These are phyloP conservation scores for Nemapogon koenigi DNA, from an alignment of 2,888 invertebrate species.

Conservation along the genomic window DNA sequence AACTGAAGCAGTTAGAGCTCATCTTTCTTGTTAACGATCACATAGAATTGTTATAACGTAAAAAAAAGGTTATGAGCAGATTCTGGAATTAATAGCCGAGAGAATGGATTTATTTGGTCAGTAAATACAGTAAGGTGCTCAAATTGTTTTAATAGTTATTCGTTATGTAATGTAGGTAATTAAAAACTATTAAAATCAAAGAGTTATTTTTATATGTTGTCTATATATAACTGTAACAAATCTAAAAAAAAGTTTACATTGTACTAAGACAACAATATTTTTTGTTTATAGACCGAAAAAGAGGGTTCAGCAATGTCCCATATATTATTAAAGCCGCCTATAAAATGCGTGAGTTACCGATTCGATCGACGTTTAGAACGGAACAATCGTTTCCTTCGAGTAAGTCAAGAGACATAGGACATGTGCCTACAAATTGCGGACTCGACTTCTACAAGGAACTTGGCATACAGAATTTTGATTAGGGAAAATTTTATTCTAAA, in stretches of 20 bases:
- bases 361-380: slow-evolving; percentile 52
- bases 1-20: slow-evolving; percentile 55
- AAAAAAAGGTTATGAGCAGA: slow-evolving; percentile 39
- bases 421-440: no score
- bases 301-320: slow-evolving; percentile 38
- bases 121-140: no score
- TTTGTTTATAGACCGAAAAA: no score
- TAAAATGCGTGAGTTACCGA: slow-evolving; percentile 59
- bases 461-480: slow-evolving; percentile 39
- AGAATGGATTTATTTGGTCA: no score
- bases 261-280: no score
- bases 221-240: no score
- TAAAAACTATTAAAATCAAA: no score
- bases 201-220: no score
- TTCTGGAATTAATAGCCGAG: slow-evolving; percentile 39
- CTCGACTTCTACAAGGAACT: slow-evolving; percentile 24
- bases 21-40: slow-evolving; percentile 63
- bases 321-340: slow-evolving; percentile 50
- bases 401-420: no score
- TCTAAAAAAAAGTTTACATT: no score
- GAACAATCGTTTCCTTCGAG: slow-evolving; percentile 53
- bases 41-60: slow-evolving; percentile 54
- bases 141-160: no score
- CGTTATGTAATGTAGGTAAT: no score
- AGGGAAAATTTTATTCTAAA: slow-evolving; percentile 35